phyloP scores from a whole-genome alignment of 2,113 vertebrate species.

The Procavia capensis region DNA sequence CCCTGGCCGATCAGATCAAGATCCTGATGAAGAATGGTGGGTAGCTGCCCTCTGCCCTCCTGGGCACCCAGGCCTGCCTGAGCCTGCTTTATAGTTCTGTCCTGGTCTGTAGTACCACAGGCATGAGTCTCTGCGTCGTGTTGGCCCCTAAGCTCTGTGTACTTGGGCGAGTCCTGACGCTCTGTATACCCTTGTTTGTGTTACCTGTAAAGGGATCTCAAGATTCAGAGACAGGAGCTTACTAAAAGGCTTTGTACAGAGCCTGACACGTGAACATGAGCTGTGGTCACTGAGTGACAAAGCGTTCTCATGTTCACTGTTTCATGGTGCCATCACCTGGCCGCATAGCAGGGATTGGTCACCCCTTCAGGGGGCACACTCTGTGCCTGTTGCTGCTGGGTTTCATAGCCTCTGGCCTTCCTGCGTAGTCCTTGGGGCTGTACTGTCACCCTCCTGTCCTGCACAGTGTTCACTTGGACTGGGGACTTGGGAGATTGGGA shows the following conservation, averaged over 20 bases:
- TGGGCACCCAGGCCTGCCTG: background rate
- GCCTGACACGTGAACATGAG: background rate
- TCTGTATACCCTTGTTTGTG: background rate
- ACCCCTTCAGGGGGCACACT: background rate
- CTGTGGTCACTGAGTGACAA: background rate
- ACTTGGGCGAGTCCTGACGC: background rate
- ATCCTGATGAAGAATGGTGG: slow-evolving; percentile 98
- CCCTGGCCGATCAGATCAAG: slow-evolving; percentile 96
- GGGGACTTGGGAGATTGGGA: background rate
- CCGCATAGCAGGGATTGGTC: background rate
- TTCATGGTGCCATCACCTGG: background rate
- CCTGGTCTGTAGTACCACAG: background rate
- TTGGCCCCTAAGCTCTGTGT: no score
- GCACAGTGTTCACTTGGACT: background rate
- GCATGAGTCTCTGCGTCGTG: accelerated
- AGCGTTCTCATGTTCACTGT: accelerated
- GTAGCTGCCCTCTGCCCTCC: slow-evolving; percentile 17
- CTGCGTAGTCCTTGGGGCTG: background rate
- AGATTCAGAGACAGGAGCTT: background rate
- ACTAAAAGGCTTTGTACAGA: background rate
- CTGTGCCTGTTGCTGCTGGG: background rate
- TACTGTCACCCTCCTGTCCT: background rate
- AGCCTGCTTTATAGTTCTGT: no score
- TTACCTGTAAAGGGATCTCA: background rate
- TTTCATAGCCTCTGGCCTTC: background rate